Evolutionary conservation across 1,140 invertebrate genomes (phyloP).

Genomic region (Macrostomum lignano): DNA sequence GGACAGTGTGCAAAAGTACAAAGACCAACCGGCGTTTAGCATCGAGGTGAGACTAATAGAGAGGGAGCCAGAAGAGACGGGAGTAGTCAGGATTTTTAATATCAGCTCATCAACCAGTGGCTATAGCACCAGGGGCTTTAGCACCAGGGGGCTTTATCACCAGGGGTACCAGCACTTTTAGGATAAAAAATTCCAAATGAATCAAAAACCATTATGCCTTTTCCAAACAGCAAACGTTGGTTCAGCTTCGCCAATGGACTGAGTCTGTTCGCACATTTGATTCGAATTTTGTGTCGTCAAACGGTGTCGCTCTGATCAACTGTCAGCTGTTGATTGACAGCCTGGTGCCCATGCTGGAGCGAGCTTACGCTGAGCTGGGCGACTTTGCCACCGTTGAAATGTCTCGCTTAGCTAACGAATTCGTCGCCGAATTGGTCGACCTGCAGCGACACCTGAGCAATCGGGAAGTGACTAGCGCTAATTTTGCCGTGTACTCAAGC

Average conservation of each 20-base stretch:
- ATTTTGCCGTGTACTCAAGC: too few relatives aligned
- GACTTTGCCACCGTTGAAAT: constrained; percentile 18
- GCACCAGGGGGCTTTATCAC: too few relatives aligned
- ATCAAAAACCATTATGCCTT: too few relatives aligned
- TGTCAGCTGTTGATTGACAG: constrained; percentile 16
- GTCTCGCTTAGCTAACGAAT: constrained; percentile 11
- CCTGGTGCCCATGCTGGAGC: constrained; percentile 16
- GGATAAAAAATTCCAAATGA: too few relatives aligned
- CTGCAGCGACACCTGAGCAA: too few relatives aligned
- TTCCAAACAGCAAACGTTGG: too few relatives aligned
- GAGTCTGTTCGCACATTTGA: constrained; percentile 22
- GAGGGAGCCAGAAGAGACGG: too few relatives aligned
- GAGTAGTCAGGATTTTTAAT: too few relatives aligned
- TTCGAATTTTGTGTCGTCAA: constrained; percentile 14
- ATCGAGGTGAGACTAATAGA: constrained; percentile 17
- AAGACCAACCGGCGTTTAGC: constrained; percentile 15
- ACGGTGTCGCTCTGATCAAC: constrained; percentile 19
- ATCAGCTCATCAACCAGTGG: too few relatives aligned
- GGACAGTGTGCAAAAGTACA: constrained; percentile 14
- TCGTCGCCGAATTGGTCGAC: constrained; percentile 16
- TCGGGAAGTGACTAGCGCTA: too few relatives aligned
- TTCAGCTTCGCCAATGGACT: constrained; percentile 17
- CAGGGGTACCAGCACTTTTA: too few relatives aligned
- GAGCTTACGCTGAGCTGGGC: constrained; percentile 19
- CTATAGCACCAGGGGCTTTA: too few relatives aligned